These are phyloP conservation scores for Phyto melanocephala DNA, from an alignment of 2,888 invertebrate species.

Conservation along the genomic window DNA sequence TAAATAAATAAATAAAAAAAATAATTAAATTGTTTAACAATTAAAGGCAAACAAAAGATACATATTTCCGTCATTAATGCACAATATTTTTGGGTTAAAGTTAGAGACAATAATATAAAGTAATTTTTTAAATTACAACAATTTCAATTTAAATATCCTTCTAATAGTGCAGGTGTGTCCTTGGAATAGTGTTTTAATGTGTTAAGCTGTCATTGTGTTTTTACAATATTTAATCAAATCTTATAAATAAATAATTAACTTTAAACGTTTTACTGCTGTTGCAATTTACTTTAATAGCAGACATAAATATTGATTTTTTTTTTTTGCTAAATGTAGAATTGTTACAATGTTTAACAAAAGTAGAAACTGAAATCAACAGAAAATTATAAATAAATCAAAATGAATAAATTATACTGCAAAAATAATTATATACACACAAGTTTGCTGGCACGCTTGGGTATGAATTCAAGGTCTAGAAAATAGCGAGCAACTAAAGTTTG, in stretches of 20 bases:
- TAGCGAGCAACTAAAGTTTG: constrained; percentile 23
- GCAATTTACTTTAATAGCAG: background rate
- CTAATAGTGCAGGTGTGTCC: background rate
- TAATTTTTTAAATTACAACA: too few species aligned
- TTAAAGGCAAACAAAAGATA: background rate
- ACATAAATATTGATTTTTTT: background rate
- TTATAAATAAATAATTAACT: background rate
- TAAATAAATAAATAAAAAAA: background rate
- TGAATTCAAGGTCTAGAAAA: constrained; percentile 51
- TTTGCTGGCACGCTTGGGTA: constrained; percentile 37
- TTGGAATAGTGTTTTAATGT: background rate
- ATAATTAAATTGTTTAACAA: background rate
- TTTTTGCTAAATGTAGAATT: background rate
- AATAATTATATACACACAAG: background rate
- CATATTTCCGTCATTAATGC: too few species aligned
- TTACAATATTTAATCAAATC: background rate
- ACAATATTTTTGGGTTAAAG: too few species aligned
- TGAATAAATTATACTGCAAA: constrained; percentile 5
- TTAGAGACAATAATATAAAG: too few species aligned
- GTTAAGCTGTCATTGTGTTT: background rate
- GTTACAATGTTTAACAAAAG: background rate
- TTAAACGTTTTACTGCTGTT: background rate
- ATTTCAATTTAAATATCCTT: too few species aligned
- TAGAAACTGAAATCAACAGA: background rate
- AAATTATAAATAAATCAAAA: background rate